Conservation (phyloP, 2,888 invertebrate genomes). For the Phengaris arion region DNA sequence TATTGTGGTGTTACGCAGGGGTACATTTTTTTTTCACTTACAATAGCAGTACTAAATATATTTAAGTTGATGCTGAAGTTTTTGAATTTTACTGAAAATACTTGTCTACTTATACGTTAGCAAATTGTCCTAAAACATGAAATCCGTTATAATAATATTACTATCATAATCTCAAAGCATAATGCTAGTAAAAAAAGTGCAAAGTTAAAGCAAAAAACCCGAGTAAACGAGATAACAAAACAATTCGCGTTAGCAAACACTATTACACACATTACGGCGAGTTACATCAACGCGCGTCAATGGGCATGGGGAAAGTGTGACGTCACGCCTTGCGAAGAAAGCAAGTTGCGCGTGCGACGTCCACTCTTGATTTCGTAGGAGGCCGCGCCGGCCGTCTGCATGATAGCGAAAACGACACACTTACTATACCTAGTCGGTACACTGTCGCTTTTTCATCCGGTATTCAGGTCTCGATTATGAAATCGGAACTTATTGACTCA, state of each 20-base stretch:
- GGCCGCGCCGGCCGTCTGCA: conserved; percentile 66
- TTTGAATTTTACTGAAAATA: too few species aligned
- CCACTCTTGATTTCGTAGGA: conserved; percentile 69
- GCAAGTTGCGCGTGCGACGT: conserved; percentile 71
- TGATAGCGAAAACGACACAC: conserved; percentile 77
- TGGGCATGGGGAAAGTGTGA: conserved; percentile 70
- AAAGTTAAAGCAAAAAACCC: conserved; percentile 31
- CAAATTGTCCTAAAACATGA: not conserved
- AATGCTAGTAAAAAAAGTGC: not conserved
- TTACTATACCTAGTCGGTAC: conserved; percentile 53
- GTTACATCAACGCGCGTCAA: conserved; percentile 70
- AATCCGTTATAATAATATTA: not conserved
- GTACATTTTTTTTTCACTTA: too few species aligned
- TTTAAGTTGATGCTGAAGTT: too few species aligned
- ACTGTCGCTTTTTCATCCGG: conserved; percentile 69
- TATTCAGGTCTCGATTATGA: conserved; percentile 72
- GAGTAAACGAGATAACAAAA: conserved; percentile 38
- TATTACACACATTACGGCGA: conserved; percentile 56
- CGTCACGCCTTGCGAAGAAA: conserved; percentile 73
- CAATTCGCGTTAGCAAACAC: conserved; percentile 40
- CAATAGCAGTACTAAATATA: too few species aligned
- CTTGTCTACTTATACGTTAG: too few species aligned
- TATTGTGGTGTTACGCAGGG: too few species aligned
- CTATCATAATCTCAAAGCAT: not conserved
- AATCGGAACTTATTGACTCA: conserved; percentile 70